Conservation (phyloP, 2,888 invertebrate species). For the Cryptosula pallasiana region DNA sequence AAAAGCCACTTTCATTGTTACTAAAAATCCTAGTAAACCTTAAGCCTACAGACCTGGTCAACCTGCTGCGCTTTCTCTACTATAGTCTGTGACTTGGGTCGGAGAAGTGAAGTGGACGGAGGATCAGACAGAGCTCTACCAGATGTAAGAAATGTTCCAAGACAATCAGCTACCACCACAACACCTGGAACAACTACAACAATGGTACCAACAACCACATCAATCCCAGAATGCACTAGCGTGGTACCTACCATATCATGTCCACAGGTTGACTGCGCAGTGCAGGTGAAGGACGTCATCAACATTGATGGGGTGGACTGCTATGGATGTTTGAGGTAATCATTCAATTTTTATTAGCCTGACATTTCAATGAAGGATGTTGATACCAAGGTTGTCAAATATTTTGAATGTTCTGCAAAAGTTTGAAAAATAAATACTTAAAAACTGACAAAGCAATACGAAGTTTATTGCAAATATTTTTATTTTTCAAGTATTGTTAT, state of each 20-base stretch:
- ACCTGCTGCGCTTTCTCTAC: neutral
- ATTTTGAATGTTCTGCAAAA: no score
- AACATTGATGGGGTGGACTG: neutral
- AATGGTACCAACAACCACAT: neutral
- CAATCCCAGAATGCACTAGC: neutral
- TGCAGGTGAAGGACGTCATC: neutral
- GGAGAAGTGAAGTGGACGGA: neutral
- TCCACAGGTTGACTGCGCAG: neutral
- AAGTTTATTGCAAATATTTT: no score
- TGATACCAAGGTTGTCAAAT: no score
- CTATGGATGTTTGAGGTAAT: conserved; percentile 8
- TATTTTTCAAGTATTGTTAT: no score
- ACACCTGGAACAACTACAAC: neutral
- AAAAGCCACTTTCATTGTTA: neutral
- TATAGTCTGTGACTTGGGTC: neutral
- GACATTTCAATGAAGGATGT: no score
- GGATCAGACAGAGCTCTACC: neutral
- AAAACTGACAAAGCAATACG: no score
- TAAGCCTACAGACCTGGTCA: neutral
- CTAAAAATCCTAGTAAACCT: neutral
- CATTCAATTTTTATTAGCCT: no score
- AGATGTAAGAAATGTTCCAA: neutral
- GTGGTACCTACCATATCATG: neutral
- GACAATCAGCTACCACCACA: neutral
- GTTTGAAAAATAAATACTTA: no score